Evolutionary conservation across 2,113 vertebrate species (phyloP), one percentile per base, ranked within the genome.

Genomic region (Neogobius melanostomus): DNA sequence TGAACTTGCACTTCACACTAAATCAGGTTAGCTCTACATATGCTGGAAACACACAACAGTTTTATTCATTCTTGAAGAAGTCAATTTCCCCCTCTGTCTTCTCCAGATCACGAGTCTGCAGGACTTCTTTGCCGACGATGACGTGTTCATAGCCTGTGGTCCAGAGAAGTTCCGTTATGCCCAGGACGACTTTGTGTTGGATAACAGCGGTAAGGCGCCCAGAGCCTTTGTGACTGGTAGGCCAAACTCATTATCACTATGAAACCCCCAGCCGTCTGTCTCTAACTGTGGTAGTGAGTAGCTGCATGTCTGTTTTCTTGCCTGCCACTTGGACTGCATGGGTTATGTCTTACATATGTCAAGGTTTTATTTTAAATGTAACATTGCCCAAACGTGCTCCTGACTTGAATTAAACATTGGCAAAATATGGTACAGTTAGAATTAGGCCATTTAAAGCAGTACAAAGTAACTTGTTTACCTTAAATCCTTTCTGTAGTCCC

Each of bases 111-210:
- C 91, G 8, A 95, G 95, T 83, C 92, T 99, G 84, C 97, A 98
- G 89, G 98, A 99, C 74, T 99, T 99, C 87, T 99, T 99, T 68
- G 95, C 95, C n/a, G 96, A 98, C 5, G 97, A 98, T 21, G 97
- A 99, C 2, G 97, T 99, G 71, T 99, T 99, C 80, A 96, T 99
- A 69, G 98, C 98, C 0, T 99, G 98, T 7, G 98, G 98, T 16
- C 97, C 96, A 11, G 98, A 99, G 81, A 99, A 98, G 86, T 92
- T 93, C 76, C 96, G 97, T 7, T 98, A 99, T 0, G 95, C 97
- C 49, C 97, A 97, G 90, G 98, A 99, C 52, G 98, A 99, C 94
- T 99, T 99, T 83, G 90, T 98, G 75, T 86, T 99, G 94, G 98
- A 99, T 88, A 95, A 96, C 85, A 97, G 95, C 5, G 96, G 98